Evolutionary conservation across 2,888 invertebrate genomes (phyloP).

Genomic region (Hoplodrina blanda): DNA sequence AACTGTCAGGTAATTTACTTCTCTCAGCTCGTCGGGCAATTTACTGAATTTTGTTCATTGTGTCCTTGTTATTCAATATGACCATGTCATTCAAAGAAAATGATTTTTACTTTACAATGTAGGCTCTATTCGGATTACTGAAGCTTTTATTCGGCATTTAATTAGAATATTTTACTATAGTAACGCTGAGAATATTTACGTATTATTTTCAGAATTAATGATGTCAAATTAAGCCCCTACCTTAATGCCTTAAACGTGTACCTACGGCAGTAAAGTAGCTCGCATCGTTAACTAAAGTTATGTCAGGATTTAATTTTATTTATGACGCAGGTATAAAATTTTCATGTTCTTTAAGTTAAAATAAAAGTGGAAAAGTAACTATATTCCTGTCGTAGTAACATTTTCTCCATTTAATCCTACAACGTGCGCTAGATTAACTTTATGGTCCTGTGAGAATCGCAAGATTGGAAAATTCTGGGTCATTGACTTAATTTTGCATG

Average conservation of each 20-base stretch:
- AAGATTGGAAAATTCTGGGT: slow-evolving; percentile 44
- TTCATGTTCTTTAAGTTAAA: slow-evolving; percentile 31
- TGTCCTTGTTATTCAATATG: slow-evolving; percentile 54
- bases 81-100: slow-evolving; percentile 47
- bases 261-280: slow-evolving; percentile 40
- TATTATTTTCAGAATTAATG: slow-evolving; percentile 36
- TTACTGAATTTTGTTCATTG: slow-evolving; percentile 49
- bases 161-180: slow-evolving; percentile 21
- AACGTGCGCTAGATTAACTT: slow-evolving; percentile 47
- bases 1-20: slow-evolving; percentile 39
- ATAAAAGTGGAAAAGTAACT: slow-evolving; percentile 42
- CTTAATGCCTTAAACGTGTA: slow-evolving; percentile 30
- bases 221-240: slow-evolving; percentile 31
- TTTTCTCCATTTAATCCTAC: slow-evolving; percentile 41
- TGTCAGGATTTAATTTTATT: slow-evolving; percentile 56
- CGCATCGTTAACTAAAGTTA: slow-evolving; percentile 56
- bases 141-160: slow-evolving; percentile 34
- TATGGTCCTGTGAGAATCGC: slow-evolving; percentile 47
- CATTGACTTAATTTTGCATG: slow-evolving; percentile 46
- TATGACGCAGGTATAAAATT: slow-evolving; percentile 53
- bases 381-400: slow-evolving; percentile 33
- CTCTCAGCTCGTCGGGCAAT: slow-evolving; percentile 33
- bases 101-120: slow-evolving; percentile 48
- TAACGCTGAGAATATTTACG: slow-evolving; percentile 32
- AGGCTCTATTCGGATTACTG: slow-evolving; percentile 25